Evolutionary conservation across 2,113 vertebrate genomes (phyloP).

Genomic region (Hippocampus abdominalis): DNA sequence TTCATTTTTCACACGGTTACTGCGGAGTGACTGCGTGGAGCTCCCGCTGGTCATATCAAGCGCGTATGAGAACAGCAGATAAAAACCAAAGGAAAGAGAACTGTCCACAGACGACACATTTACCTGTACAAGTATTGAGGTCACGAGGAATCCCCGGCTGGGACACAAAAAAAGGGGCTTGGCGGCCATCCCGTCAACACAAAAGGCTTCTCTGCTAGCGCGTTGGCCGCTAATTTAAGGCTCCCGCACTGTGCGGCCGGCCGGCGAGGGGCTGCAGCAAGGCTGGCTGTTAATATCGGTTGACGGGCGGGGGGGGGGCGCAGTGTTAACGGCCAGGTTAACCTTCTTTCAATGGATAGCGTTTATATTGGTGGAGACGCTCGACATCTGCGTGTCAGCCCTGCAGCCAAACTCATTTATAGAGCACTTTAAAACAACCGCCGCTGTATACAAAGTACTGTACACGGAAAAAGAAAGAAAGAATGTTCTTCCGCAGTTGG

Average conservation of each 20-base stretch:
- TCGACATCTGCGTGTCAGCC: background rate
- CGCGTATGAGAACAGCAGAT: background rate
- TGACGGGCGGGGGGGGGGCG: background rate
- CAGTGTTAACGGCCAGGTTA: background rate
- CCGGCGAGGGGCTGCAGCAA: background rate
- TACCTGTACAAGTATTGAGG: background rate
- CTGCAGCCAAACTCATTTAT: background rate
- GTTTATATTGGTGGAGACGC: background rate
- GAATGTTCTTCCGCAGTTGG: background rate
- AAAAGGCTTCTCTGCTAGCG: background rate
- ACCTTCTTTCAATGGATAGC: background rate
- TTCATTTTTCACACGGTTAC: no score
- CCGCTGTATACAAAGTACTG: no score
- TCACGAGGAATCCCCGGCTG: background rate
- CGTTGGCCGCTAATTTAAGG: background rate
- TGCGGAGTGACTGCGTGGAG: background rate
- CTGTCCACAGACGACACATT: background rate
- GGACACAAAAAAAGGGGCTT: background rate
- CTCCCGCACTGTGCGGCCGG: background rate
- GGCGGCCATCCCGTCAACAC: background rate
- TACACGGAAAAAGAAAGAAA: background rate
- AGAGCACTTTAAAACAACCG: no score
- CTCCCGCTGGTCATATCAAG: background rate
- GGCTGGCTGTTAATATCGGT: background rate
- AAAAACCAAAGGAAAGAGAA: background rate